Percentiles rank a stretch among this genome's conserved stretches.
These are phyloP conservation scores for Aurelia coerulea DNA, from an alignment of 30 jellyfish, hydroid and myxozoan genomes.

Conservation along the genomic window DNA sequence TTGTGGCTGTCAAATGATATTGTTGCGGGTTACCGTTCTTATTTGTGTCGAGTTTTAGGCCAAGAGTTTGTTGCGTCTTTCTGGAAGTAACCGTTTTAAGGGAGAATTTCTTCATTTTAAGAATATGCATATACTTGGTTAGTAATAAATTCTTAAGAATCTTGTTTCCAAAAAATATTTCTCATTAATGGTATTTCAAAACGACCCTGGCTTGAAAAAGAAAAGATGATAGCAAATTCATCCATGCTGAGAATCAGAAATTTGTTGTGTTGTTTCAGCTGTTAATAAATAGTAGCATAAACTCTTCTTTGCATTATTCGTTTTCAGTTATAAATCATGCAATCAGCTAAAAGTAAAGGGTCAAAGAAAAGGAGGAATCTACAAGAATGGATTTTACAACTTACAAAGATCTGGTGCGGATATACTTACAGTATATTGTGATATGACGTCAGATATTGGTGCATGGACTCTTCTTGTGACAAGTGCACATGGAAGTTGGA, in stretches of 20 bases:
- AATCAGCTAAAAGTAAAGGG: conserved; percentile 83
- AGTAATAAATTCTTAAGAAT: no score
- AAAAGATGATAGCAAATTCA: neutral
- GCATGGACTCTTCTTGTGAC: conserved; percentile 97
- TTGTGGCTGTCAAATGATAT: no score
- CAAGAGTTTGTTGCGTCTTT: no score
- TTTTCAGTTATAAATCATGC: conserved; percentile 85
- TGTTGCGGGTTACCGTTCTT: no score
- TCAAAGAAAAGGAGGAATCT: conserved; percentile 57
- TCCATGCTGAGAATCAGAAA: no score
- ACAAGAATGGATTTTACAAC: conserved; percentile 82
- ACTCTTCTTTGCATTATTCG: neutral
- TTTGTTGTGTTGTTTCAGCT: neutral
- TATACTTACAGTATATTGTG: conserved; percentile 81
- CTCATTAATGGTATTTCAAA: no score
- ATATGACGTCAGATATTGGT: conserved; percentile 75
- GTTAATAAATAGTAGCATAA: neutral
- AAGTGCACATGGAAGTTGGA: conserved; percentile 84
- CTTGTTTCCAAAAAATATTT: no score
- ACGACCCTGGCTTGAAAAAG: no score
- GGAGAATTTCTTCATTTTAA: no score
- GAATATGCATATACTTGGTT: no score
- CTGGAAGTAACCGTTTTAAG: no score
- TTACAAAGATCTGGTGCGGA: conserved; percentile 16
- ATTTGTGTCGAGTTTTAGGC: no score